Conservation (phyloP, 2,888 invertebrate species). For the Drosophila percnosoma region DNA sequence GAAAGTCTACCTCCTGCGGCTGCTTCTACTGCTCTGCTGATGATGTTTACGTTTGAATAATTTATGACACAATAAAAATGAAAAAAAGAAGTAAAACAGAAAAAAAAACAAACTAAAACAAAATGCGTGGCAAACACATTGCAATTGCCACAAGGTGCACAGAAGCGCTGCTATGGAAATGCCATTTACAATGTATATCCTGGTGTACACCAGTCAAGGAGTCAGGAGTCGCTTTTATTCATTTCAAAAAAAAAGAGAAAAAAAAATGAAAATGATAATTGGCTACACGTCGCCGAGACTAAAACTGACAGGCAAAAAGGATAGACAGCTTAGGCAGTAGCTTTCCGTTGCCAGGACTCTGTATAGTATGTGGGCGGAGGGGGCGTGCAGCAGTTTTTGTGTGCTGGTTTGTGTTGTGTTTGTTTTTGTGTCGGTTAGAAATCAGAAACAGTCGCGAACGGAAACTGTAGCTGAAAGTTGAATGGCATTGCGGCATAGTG, state of each 20-base stretch:
- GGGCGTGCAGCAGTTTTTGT: conserved; percentile 49
- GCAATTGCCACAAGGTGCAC: conserved; percentile 79
- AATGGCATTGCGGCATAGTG: conserved; percentile 69
- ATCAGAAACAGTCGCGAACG: conserved; percentile 75
- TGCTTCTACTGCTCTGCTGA: conserved; percentile 60
- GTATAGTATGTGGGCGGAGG: conserved; percentile 24
- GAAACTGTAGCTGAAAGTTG: conserved; percentile 79
- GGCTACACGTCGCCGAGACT: conserved; percentile 59
- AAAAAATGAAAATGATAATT: conserved; percentile 67
- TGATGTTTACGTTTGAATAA: conserved; percentile 84
- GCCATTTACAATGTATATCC: conserved; percentile 71
- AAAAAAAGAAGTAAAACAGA: conserved; percentile 25
- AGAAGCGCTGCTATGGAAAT: conserved; percentile 67
- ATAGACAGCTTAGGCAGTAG: conserved; percentile 51
- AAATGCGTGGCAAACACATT: conserved; percentile 47
- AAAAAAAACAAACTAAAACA: conserved; percentile 41
- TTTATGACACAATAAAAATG: conserved; percentile 80
- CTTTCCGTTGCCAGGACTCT: conserved; percentile 20
- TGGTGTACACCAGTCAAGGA: conserved; percentile 29
- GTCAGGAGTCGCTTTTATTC: conserved; percentile 69
- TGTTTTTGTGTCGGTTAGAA: conserved; percentile 39
- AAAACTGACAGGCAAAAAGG: conserved; percentile 66
- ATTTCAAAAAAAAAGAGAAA: conserved; percentile 52
- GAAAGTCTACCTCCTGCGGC: conserved; percentile 17
- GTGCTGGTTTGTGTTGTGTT: conserved; percentile 11